phyloP scores from a whole-genome alignment of 2,113 vertebrate genomes.

The Osmerus mordax region DNA sequence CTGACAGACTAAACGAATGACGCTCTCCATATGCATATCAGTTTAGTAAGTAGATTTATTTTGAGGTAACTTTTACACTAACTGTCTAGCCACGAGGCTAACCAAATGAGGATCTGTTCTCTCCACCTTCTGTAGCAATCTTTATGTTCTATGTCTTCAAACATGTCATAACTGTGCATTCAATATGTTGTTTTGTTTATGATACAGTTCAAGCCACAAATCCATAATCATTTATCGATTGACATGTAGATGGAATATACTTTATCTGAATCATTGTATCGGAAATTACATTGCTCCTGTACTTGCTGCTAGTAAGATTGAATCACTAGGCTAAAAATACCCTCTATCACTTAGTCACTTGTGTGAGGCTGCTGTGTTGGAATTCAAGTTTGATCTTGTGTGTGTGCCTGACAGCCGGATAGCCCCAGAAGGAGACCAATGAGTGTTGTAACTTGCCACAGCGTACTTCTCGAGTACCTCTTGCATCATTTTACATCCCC shows the following conservation, averaged over 20 bases:
- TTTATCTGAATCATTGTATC: background rate
- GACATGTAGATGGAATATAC: background rate
- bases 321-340: conserved; percentile 13
- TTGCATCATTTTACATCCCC: conserved; percentile 41
- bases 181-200: too few relatives aligned
- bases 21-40: too few relatives aligned
- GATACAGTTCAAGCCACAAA: background rate
- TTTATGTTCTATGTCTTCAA: background rate
- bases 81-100: too few relatives aligned
- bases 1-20: too few relatives aligned
- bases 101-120: background rate
- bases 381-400: conserved; percentile 2
- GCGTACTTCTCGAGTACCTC: conserved; percentile 27
- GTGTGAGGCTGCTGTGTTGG: background rate
- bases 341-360: conserved; percentile 2
- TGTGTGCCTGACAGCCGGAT: conserved; percentile 4
- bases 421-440: conserved; percentile 28
- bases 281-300: background rate
- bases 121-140: background rate
- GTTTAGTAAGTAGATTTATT: too few relatives aligned
- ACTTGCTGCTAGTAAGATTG: background rate
- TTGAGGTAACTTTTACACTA: too few relatives aligned
- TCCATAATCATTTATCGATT: background rate
- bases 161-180: background rate
- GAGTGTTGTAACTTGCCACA: conserved; percentile 26